These are phyloP conservation scores for Plectrocnemia conspersa DNA, from an alignment of 1,140 invertebrate genomes.

Conservation along the genomic window DNA sequence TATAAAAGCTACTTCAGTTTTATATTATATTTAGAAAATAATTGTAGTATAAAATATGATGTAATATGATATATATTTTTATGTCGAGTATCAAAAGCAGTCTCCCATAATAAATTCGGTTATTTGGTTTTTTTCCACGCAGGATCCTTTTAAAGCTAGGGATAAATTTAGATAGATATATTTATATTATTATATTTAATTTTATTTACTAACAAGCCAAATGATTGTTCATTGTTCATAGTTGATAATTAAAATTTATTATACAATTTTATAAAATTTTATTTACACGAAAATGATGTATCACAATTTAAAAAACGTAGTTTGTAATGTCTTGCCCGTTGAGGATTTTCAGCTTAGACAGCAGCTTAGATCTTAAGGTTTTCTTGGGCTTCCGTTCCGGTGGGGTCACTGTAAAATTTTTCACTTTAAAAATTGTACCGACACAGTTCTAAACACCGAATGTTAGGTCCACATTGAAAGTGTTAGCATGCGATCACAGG, in stretches of 20 bases:
- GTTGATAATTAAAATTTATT: neutral
- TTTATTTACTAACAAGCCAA: neutral
- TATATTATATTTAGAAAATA: too few species aligned
- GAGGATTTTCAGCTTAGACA: conserved; percentile 23
- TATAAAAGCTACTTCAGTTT: conserved; percentile 33
- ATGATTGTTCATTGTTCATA: neutral
- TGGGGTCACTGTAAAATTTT: conserved; percentile 21
- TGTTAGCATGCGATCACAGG: conserved; percentile 25
- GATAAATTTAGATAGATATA: too few species aligned
- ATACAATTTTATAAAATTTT: conserved; percentile 14
- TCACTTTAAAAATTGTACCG: conserved; percentile 20
- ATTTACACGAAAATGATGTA: conserved; percentile 7
- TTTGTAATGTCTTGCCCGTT: conserved; percentile 28
- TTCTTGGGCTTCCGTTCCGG: conserved; percentile 18
- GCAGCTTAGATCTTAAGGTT: conserved; percentile 22
- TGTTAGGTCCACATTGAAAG: conserved; percentile 26
- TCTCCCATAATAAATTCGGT: conserved; percentile 35
- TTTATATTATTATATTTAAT: neutral
- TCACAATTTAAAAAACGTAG: conserved; percentile 23
- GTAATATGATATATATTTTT: conserved; percentile 18
- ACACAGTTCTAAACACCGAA: neutral
- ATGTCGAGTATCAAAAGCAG: conserved; percentile 34
- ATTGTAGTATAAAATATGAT: conserved; percentile 24
- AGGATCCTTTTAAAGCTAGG: conserved; percentile 22
- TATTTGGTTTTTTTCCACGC: conserved; percentile 30